Evolutionary conservation across 1,140 invertebrate species (phyloP).

Genomic region (Gryllus bimaculatus): DNA sequence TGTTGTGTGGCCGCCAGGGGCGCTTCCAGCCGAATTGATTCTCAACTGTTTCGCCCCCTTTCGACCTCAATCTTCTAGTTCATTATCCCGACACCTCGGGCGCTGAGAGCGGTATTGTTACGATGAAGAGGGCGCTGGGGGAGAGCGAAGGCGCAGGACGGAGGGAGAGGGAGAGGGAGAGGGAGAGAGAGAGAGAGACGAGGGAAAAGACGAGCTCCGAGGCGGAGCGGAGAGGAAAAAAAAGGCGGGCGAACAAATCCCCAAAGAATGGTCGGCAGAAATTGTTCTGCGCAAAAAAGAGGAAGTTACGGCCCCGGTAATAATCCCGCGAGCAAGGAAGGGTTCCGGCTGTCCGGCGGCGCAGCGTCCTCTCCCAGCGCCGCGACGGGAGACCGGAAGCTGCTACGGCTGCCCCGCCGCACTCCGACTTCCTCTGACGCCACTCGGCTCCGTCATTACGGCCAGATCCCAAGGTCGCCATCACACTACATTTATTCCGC

Average conservation of each 20-base stretch:
- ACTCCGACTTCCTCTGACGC: no score
- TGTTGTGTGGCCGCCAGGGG: constrained; percentile 10
- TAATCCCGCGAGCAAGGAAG: neutral
- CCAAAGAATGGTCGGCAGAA: neutral
- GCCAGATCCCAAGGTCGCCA: no score
- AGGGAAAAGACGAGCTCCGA: neutral
- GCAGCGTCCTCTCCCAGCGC: neutral
- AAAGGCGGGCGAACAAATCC: neutral
- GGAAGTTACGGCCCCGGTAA: neutral
- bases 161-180: neutral
- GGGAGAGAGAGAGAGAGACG: neutral
- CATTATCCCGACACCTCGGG: constrained; percentile 16
- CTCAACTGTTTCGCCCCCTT: constrained; percentile 17
- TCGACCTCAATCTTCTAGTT: constrained; percentile 18
- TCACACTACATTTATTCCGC: no score
- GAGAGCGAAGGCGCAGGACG: neutral
- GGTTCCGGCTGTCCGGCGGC: neutral
- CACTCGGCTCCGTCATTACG: no score
- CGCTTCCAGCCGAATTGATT: constrained; percentile 17
- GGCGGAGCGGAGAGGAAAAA: neutral
- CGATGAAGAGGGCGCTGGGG: constrained; percentile 5
- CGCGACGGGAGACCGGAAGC: no score
- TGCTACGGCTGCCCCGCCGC: no score
- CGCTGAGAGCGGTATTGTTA: constrained; percentile 11
- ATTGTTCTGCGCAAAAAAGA: neutral